These are phyloP conservation scores for Didymodactylos carnosus DNA, from an alignment of 2,888 invertebrate genomes.

Conservation along the genomic window DNA sequence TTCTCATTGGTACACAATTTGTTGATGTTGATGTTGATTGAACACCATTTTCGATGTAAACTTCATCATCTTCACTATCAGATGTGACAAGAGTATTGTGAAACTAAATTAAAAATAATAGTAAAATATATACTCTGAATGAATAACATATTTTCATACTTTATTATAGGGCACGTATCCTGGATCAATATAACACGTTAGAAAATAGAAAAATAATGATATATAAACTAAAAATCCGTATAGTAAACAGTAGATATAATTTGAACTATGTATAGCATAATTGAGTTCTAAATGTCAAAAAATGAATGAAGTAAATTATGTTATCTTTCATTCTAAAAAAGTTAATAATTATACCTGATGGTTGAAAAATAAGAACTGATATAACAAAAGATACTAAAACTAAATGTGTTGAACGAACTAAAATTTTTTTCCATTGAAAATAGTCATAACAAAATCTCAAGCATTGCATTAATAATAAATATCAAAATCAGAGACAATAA, in stretches of 20 bases:
- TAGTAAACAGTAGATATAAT: constrained; percentile 20
- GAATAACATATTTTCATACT: background rate
- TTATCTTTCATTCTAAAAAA: background rate
- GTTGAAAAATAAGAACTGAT: background rate
- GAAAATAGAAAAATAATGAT: constrained; percentile 23
- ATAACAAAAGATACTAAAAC: background rate
- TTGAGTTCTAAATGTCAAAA: no score
- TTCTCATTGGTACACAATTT: background rate
- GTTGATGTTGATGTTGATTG: constrained; percentile 5
- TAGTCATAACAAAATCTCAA: background rate
- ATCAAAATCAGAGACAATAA: background rate
- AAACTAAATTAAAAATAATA: no score
- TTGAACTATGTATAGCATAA: constrained; percentile 19
- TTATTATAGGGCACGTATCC: constrained; percentile 21
- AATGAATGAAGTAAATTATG: no score
- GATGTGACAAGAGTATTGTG: no score
- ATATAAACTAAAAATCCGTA: constrained; percentile 20
- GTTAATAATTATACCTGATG: background rate
- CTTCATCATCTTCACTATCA: background rate
- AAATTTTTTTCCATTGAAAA: background rate
- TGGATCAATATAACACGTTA: constrained; percentile 24
- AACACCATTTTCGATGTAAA: background rate
- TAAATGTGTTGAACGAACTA: background rate
- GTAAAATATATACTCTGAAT: no score
- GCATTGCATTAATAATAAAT: background rate